phyloP scores from a whole-genome alignment of 2,888 invertebrate species.

The Hydropsyche betteni region DNA sequence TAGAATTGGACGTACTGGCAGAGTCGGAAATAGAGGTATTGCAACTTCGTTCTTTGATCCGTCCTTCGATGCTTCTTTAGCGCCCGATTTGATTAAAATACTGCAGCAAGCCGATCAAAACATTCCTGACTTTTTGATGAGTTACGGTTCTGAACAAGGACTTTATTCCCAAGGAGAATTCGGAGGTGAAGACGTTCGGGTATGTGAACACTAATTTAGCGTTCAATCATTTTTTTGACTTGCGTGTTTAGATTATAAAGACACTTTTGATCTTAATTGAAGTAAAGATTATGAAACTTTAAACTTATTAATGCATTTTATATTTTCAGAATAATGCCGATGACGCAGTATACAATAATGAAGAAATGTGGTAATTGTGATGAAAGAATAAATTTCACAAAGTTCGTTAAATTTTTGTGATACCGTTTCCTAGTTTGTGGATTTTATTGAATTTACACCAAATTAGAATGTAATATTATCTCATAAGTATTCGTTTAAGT shows the following conservation, averaged over 20 bases:
- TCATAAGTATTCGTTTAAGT: too few species aligned
- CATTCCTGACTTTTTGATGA: constrained; percentile 79
- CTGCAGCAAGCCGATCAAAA: constrained; percentile 80
- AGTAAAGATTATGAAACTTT: neutral
- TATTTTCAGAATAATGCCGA: constrained; percentile 38
- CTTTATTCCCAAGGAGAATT: constrained; percentile 62
- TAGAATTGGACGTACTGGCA: constrained; percentile 92
- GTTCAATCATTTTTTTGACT: constrained; percentile 38
- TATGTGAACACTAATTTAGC: constrained; percentile 58
- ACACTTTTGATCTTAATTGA: too few species aligned
- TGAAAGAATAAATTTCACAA: too few species aligned
- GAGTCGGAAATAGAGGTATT: constrained; percentile 89
- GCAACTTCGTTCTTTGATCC: constrained; percentile 87
- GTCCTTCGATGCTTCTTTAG: constrained; percentile 70
- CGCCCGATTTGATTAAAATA: constrained; percentile 74
- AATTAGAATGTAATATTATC: too few species aligned
- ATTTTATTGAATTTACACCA: too few species aligned
- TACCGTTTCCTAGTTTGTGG: too few species aligned
- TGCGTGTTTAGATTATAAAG: too few species aligned
- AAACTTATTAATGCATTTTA: constrained; percentile 22
- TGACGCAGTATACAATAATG: neutral
- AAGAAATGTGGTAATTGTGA: neutral
- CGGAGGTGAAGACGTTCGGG: constrained; percentile 77
- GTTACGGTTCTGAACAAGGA: constrained; percentile 62
- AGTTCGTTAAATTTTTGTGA: too few species aligned